Conservation (phyloP, 2,888 invertebrate species). For the Heteropelma amictum region DNA sequence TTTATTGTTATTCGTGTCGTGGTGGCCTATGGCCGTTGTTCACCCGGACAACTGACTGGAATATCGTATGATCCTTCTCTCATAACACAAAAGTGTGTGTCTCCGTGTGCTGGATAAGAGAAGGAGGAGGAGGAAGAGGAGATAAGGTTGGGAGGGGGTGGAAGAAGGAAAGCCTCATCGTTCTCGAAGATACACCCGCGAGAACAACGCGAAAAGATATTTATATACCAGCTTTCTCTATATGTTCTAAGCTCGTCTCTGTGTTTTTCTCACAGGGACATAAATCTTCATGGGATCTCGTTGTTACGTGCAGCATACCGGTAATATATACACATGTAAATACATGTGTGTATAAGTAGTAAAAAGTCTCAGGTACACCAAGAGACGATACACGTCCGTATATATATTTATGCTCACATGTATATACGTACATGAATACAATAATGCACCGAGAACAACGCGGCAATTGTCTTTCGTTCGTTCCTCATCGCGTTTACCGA, state of each 20-base stretch:
- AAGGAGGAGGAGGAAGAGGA: not conserved
- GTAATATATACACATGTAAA: slow-evolving; percentile 20
- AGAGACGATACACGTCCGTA: slow-evolving; percentile 17
- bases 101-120: slow-evolving; percentile 21
- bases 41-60: slow-evolving; percentile 74
- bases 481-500: not conserved
- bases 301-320: slow-evolving; percentile 42
- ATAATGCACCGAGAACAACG: slow-evolving; percentile 12
- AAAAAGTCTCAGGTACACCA: slow-evolving; percentile 19
- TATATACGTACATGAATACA: not conserved
- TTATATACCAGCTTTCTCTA: slow-evolving; percentile 47
- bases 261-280: slow-evolving; percentile 47
- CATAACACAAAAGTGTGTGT: slow-evolving; percentile 72
- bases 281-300: slow-evolving; percentile 56
- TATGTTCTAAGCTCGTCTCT: slow-evolving; percentile 35
- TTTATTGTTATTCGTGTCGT: slow-evolving; percentile 74
- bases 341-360: slow-evolving; percentile 2
- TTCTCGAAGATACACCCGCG: slow-evolving; percentile 24
- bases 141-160: not conserved
- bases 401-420: not conserved
- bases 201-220: slow-evolving; percentile 24
- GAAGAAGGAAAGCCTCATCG: slow-evolving; percentile 10
- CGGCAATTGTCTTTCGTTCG: slow-evolving; percentile 47
- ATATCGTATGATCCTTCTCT: slow-evolving; percentile 73
- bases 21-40: slow-evolving; percentile 74